Conservation (phyloP, 2,888 invertebrate species). For the Torymus auratus region DNA sequence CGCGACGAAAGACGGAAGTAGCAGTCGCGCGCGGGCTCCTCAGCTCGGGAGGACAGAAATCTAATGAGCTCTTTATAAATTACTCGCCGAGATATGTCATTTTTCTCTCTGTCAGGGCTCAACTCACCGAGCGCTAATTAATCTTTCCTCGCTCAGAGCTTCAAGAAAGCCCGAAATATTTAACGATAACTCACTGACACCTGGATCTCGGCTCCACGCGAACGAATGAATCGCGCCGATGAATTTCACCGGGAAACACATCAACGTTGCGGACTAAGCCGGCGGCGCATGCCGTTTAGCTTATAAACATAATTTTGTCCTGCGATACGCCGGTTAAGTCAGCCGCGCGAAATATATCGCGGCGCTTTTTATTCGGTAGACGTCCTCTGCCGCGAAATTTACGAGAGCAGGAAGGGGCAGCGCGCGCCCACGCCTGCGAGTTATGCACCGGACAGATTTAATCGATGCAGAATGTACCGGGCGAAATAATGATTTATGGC, state of each 20-base stretch:
- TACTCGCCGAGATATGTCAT: neutral
- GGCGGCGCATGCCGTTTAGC: too few species aligned
- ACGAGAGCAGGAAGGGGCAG: slow-evolving; percentile 22
- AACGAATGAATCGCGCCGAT: too few species aligned
- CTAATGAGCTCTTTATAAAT: slow-evolving; percentile 18
- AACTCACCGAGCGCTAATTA: neutral
- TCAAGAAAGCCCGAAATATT: too few species aligned
- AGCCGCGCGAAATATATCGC: too few species aligned
- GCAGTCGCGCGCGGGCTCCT: neutral
- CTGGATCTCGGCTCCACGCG: too few species aligned
- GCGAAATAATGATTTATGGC: slow-evolving; percentile 30
- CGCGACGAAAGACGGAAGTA: neutral
- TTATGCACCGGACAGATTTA: slow-evolving; percentile 24
- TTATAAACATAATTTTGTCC: too few species aligned
- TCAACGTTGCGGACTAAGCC: too few species aligned
- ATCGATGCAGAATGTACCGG: slow-evolving; percentile 33
- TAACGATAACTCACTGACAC: too few species aligned
- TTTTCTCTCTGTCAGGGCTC: neutral
- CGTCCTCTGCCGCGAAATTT: slow-evolving; percentile 17
- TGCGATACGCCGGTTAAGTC: too few species aligned
- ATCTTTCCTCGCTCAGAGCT: neutral
- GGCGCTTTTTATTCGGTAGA: slow-evolving; percentile 22
- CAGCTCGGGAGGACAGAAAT: slow-evolving; percentile 9
- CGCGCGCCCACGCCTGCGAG: neutral
- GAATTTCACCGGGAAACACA: too few species aligned